These are phyloP conservation scores for Cephus pygmeus DNA, from an alignment of 2,888 invertebrate genomes.

Conservation along the genomic window DNA sequence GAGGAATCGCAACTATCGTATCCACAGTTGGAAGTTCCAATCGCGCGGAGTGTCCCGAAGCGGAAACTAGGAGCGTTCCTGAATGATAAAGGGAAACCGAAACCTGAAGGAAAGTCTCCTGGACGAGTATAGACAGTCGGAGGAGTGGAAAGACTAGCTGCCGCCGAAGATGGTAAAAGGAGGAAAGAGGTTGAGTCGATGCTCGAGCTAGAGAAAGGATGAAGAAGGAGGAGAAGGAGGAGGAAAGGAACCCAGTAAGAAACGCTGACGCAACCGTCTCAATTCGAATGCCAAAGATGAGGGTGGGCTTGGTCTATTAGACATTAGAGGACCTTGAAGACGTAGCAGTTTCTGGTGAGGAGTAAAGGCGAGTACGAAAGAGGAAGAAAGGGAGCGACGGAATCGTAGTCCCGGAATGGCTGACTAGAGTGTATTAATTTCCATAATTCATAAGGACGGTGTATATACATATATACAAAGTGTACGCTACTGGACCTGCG, in stretches of 20 bases:
- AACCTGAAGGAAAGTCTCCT: not conserved
- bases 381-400: constrained; percentile 7
- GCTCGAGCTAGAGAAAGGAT: not conserved
- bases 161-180: not conserved
- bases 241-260: constrained; percentile 1
- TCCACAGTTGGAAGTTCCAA: not conserved
- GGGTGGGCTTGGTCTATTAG: constrained; percentile 9
- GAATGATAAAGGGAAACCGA: not conserved
- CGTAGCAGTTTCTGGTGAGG: not conserved
- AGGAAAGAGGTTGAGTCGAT: not conserved
- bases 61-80: not conserved
- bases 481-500: constrained; percentile 14
- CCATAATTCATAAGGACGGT: constrained; percentile 37
- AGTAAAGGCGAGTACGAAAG: constrained; percentile 4
- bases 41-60: not conserved
- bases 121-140: not conserved
- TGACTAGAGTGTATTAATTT: constrained; percentile 42
- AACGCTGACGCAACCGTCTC: constrained; percentile 18
- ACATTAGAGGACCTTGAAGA: not conserved
- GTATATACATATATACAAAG: constrained; percentile 18
- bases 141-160: not conserved
- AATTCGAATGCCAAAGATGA: constrained; percentile 17
- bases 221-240: not conserved
- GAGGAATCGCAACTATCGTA: not conserved
- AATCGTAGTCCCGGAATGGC: constrained; percentile 19